phyloP scores from a whole-genome alignment of 2,888 invertebrate genomes.

The Synanthedon tipuliformis region DNA sequence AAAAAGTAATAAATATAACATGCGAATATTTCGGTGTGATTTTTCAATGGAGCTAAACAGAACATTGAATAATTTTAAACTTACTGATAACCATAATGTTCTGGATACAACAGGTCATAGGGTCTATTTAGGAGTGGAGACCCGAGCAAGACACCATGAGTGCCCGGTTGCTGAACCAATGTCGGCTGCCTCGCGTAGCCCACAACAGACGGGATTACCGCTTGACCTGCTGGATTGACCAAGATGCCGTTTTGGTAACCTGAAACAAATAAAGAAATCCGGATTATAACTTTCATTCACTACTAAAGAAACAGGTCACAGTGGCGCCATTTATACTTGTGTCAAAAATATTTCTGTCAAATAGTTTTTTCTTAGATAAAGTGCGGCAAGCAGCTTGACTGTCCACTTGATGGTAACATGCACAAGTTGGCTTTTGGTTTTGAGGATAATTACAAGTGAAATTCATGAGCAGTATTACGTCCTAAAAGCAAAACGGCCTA shows the following conservation, averaged over 20 bases:
- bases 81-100: conserved; percentile 36
- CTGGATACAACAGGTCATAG: conserved; percentile 36
- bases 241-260: conserved; percentile 49
- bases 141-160: conserved; percentile 24
- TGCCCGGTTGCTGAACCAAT: conserved; percentile 11
- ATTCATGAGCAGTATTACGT: too few species aligned
- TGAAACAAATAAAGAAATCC: conserved; percentile 6
- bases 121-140: conserved; percentile 30
- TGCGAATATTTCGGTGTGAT: background rate
- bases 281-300: too few species aligned
- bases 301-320: too few species aligned
- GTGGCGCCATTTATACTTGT: too few species aligned
- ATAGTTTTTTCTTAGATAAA: too few species aligned
- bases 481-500: too few species aligned
- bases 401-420: too few species aligned
- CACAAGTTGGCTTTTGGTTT: too few species aligned
- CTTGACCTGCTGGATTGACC: conserved; percentile 38
- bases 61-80: conserved; percentile 7
- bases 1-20: background rate
- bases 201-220: conserved; percentile 21
- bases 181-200: conserved; percentile 24
- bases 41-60: too few species aligned
- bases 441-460: too few species aligned
- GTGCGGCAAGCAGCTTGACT: too few species aligned
- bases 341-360: too few species aligned